Base-by-base conservation (phyloP, 2,797 vertebrate genomes). In the Gymnoscopelus braueri region DNA sequence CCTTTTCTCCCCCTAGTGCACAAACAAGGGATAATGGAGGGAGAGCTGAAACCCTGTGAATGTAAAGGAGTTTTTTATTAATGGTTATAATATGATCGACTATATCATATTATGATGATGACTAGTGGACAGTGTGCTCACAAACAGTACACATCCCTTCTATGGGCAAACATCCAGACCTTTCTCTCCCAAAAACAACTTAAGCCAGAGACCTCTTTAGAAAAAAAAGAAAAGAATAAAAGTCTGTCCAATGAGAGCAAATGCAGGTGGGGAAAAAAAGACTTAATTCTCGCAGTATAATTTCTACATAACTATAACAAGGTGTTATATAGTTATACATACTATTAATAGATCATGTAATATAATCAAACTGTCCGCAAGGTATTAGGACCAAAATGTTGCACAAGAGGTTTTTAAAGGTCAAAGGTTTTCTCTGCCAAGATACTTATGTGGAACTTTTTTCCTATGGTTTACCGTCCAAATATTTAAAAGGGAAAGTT, bases 191-290 rank as follows among this genome's bases (percentile, higher is more conserved):
- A 13, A 53, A 75, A 66, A 19, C 3, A 29, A 65, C 48, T 71
- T n/a, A 53, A 59, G 51, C 61, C 54, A 63, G 47, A 29, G 26
- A 29, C 26, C 24, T 29, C 54, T 14, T 53, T 52, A 59, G 44
- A 50, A 54, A 3, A 19, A 19, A 19, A 19, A 19, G 19, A 19
- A 19, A 19, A 19, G 19, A 19, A 19, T 19, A 19, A 63, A 49
- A 69, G 14, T 14, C 44, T n/a, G 58, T 35, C 12, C 32, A 39
- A 13, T 10, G 51, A 73, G 5, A 26, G 19, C 60, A 54, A 48
- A 26, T 63, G 72, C 71, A 73, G 51, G 60, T 74, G 74, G 52
- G 1, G 24, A 72, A 52, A 78, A 12, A 51, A 51, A 13, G 50
- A 2, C 10, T 14, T 1, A 15, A 3, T 51, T 51, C 50, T 39